A percentile compares a stretch with the other conserved stretches of the same genome.
These are phyloP conservation scores for Trichomalopsis sarcophagae DNA, from an alignment of 1,140 invertebrate genomes.

Conservation along the genomic window DNA sequence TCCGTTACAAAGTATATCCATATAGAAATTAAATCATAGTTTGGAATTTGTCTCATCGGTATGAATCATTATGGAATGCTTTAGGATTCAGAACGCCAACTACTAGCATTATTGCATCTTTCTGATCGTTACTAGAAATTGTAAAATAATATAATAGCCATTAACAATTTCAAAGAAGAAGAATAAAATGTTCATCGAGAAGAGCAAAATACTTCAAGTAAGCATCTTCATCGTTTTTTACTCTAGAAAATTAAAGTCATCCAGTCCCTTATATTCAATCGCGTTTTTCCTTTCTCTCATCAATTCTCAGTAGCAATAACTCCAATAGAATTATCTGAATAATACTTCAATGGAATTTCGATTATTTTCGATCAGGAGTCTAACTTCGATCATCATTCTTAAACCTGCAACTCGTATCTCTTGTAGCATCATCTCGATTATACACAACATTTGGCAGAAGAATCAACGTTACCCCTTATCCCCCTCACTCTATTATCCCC, in stretches of 20 bases:
- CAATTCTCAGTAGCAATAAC: background rate
- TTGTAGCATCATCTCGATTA: slow-evolving; percentile 22
- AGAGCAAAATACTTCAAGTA: background rate
- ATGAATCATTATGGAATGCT: slow-evolving; percentile 64
- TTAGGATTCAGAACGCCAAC: slow-evolving; percentile 64
- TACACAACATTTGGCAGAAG: slow-evolving; percentile 28
- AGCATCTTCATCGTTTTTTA: background rate
- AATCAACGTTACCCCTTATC: background rate
- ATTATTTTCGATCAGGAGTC: background rate
- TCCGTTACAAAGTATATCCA: slow-evolving; percentile 57
- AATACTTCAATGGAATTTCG: background rate
- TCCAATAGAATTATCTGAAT: background rate
- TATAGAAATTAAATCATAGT: slow-evolving; percentile 32
- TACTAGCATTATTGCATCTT: slow-evolving; percentile 67
- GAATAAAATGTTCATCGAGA: slow-evolving; percentile 3
- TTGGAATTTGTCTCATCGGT: slow-evolving; percentile 52
- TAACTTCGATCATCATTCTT: background rate
- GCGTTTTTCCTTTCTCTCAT: background rate
- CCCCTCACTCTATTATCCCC: background rate
- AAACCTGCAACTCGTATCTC: background rate
- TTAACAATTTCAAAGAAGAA: background rate
- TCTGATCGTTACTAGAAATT: slow-evolving; percentile 60
- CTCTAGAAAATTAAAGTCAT: background rate
- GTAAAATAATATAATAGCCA: slow-evolving; percentile 18
- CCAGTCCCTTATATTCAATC: background rate